Base-by-base conservation (phyloP, 2,888 invertebrate species). In the Ormyrus pomaceus region DNA sequence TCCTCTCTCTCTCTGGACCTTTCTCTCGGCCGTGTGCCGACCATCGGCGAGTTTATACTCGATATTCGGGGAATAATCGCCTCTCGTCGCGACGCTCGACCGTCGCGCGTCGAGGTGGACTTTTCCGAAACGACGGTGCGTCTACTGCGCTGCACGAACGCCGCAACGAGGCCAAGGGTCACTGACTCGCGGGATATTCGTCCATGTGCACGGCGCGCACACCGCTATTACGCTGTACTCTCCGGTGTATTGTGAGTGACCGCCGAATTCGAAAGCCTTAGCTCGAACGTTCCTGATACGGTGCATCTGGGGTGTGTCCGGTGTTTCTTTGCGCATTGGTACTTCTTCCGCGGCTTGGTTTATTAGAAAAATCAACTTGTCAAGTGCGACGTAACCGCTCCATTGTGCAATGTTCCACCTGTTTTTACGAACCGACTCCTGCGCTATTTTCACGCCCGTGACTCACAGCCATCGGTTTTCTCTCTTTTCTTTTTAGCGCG, bases 91-190 rank as follows among this genome's bases (percentile, higher is more conserved):
- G 19, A 19, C 19, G 19, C 2, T 19, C 19, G 19, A 64, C n/a
- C 48, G 64, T n/a, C 46, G 48, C 6, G 13, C 10, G 2, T 13
- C 58, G 58, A 48, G 9, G 55, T 4, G 8, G 5, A 19, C 1
- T 19, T 19, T 19, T 19, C 19, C 19, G 19, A 19, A 19, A 19
- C 19, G 19, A 13, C 19, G 19, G 19, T 2, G 19, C 1, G 19
- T 19, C 19, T 19, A 19, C 19, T 19, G 19, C 19, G 19, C 19
- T 13, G 13, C 19, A 2, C 19, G 19, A 19, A 19, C 19, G 13
- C 46, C 46, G 53, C 68, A 75, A 46, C 68, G 65, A 75, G 68
- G 68, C 75, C 65, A 68, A 6, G 56, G 77, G 64, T 77, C 77
- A 71, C 64, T 71, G 77, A 77, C 70, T 65, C 64, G n/a, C 48